Evolutionary conservation across 1,140 invertebrate genomes (phyloP), one percentile per base, ranked within the genome.

Genomic region (Ruditapes philippinarum): DNA sequence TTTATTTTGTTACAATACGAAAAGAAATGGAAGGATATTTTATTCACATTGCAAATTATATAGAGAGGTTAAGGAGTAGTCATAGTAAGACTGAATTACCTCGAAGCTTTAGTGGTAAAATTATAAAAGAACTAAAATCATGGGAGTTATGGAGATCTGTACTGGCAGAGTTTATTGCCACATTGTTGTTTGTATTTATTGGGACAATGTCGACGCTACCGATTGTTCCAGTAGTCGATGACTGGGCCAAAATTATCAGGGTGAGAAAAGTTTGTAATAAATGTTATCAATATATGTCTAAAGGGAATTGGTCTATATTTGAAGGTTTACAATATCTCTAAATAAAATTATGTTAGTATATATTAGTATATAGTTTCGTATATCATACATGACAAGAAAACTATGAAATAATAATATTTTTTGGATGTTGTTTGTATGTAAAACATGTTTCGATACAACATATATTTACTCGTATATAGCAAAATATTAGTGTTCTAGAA

Each of bases 101-200:
- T 22, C 7, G 89, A 0, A 62, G 31, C 2, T 51, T 33, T 5
- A 79, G 36, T 0, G 81, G 51, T n/a, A 90, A 88, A 38, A 65
- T 73, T 7, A 19, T 73, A 1, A 5, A 57, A n/a, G 92, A 92
- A 65, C n/a, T 92, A 9, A 91, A 85, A 79, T 87, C 98, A 42
- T 95, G 99, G 82, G 98, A 98, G 92, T 97, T 99, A 92, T 99
- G 98, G 98, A 96, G 98, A 94, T 97, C 98, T 0, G 97, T 98
- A 42, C 97, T 98, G 22, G 97, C 98, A 22, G 98, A 99, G 95
- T 98, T 98, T 95, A 96, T 98, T 62, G 98, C 98, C 0, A 97
- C 98, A 7, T 98, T 98, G 93, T 96, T 98, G 90, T 98, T 98
- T 94, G 97, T 98, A 83, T 97, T 98, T 93, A 97, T 98, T 90